Conservation (phyloP, 2,113 vertebrate species). For the Stigmatopora argus region DNA sequence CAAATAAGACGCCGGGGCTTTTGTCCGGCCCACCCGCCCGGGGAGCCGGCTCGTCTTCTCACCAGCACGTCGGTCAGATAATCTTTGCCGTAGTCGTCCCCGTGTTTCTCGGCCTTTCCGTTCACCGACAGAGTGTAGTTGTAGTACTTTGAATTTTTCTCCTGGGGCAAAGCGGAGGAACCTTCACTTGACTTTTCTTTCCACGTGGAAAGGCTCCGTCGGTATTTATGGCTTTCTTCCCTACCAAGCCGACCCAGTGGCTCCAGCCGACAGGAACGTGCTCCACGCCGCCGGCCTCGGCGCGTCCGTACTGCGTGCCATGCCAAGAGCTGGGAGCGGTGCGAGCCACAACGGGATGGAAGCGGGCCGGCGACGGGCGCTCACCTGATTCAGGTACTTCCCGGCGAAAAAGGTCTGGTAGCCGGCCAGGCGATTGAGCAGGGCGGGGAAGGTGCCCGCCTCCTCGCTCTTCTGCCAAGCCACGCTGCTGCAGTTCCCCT, state of each 20-base stretch:
- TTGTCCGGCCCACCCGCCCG: too few relatives aligned
- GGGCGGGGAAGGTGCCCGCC: constrained; percentile 78
- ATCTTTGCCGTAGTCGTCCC: constrained; percentile 86
- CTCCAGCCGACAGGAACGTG: constrained; percentile 90
- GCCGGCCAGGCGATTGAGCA: constrained; percentile 73
- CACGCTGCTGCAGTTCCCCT: constrained; percentile 94
- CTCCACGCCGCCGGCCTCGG: constrained; percentile 82
- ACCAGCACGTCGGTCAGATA: constrained; percentile 97
- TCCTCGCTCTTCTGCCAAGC: constrained; percentile 96
- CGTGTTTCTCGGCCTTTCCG: constrained; percentile 81
- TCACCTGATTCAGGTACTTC: constrained; percentile 95
- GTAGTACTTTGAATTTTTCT: constrained; percentile 96
- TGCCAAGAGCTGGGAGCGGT: not conserved
- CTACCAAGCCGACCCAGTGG: constrained; percentile 92
- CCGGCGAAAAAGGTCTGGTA: constrained; percentile 98
- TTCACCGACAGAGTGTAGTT: constrained; percentile 97
- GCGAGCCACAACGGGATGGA: not conserved
- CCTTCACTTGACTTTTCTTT: too few relatives aligned
- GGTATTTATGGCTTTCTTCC: constrained; percentile 21
- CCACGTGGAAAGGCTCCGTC: too few relatives aligned
- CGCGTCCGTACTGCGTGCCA: constrained; percentile 85
- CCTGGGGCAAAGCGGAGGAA: constrained; percentile 65
- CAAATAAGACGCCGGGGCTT: not conserved
- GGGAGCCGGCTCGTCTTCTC: constrained; percentile 37
- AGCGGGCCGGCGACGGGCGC: not conserved